These are phyloP conservation scores for Alcis repandata DNA, from an alignment of 2,888 invertebrate genomes.

Conservation along the genomic window DNA sequence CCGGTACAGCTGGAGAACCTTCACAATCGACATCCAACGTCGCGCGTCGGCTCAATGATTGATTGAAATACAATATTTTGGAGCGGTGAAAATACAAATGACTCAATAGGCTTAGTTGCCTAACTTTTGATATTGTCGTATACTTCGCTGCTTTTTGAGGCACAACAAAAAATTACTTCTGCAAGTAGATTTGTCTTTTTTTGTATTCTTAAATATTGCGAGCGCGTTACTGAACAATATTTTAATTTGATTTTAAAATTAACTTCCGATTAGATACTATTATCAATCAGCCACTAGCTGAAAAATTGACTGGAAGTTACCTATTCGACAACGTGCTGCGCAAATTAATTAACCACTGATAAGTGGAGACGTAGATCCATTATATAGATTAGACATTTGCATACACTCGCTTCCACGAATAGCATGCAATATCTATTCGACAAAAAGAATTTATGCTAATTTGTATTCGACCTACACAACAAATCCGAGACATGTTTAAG, in stretches of 20 bases:
- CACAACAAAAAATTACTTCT: too few species aligned
- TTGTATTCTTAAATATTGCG: neutral
- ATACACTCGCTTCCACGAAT: neutral
- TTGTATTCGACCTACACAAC: neutral
- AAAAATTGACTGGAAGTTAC: neutral
- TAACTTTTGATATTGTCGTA: neutral
- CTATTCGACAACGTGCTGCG: neutral
- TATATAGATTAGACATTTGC: neutral
- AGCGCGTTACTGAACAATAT: neutral
- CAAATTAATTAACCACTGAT: neutral
- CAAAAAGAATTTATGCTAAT: neutral
- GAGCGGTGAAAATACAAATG: neutral
- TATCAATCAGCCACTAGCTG: neutral
- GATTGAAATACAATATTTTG: neutral
- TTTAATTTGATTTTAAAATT: neutral
- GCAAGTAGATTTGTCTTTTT: too few species aligned
- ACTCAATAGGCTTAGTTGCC: neutral
- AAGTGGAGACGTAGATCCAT: neutral
- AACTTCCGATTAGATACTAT: neutral
- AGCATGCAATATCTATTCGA: neutral
- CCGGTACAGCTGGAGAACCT: constrained; percentile 49
- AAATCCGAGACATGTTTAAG: neutral
- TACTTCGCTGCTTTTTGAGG: too few species aligned
- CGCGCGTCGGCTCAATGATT: constrained; percentile 11
- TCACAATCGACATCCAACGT: constrained; percentile 56